These are phyloP conservation scores for Grammomys dolichurus DNA, from an alignment of 2,113 vertebrate genomes.

Conservation along the genomic window DNA sequence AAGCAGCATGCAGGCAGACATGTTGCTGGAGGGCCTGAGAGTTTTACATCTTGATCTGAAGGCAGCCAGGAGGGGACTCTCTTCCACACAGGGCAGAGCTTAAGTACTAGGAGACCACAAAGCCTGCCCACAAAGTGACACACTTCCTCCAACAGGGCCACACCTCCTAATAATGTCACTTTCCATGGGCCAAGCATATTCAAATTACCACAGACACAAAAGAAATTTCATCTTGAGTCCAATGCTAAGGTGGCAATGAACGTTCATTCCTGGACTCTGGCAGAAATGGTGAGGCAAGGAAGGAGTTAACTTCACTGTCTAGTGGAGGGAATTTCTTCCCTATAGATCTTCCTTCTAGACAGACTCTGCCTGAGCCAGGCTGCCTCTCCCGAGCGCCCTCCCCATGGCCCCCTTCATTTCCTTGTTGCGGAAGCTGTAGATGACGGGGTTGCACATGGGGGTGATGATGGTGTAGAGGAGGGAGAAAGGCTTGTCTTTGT, in stretches of 20 bases:
- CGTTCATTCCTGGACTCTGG: background rate
- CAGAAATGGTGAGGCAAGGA: background rate
- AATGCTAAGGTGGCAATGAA: background rate
- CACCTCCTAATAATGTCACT: no score
- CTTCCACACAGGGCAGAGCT: no score
- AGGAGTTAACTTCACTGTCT: background rate
- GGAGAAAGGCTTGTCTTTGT: conserved; percentile 70
- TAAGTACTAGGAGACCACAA: no score
- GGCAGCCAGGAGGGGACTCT: no score
- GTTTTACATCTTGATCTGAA: no score
- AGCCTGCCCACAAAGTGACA: no score
- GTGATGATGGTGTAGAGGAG: conserved; percentile 56
- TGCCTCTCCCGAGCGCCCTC: conserved; percentile 30
- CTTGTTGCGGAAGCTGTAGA: conserved; percentile 67
- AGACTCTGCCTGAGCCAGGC: background rate
- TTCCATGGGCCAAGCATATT: no score
- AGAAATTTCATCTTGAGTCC: background rate
- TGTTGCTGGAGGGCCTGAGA: no score
- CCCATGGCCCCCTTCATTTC: conserved; percentile 66
- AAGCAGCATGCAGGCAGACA: no score
- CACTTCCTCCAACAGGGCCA: no score
- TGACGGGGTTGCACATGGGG: conserved; percentile 67
- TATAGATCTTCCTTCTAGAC: background rate
- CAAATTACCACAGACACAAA: background rate
- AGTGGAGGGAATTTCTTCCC: background rate